Base-by-base conservation (phyloP, 2,888 invertebrate species). In the Lycaena phlaeas region DNA sequence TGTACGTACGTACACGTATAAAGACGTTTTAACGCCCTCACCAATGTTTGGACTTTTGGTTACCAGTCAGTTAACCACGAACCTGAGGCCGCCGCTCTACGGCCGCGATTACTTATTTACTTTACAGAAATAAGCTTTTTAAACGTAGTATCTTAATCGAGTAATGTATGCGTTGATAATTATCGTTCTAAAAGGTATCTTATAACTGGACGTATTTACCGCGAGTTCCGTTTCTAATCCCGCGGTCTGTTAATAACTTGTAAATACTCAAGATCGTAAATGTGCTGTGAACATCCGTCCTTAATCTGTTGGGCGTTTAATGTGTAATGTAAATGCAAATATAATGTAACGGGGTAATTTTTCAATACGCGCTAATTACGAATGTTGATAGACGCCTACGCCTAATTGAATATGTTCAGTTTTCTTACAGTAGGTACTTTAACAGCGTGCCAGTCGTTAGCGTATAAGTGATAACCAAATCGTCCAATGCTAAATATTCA, bases 41-140 rank as follows among this genome's bases (percentile, higher is more conserved):
- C 61, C 51, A 59, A 63, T 77, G 68, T 79, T 78, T 79, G 64
- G 53, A 54, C 68, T 73, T 67, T 68, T 68, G 76, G 68, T 81
- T 81, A 79, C 50, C 53, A 55, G 40, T 41, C 37, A 42, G 44
- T 41, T 31, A 41, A 56, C 53, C n/a, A 12, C 38, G 14, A 55
- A 59, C n/a, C n/a, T n/a, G n/a, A n/a, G n/a, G n/a, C 57, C 59
- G 61, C 57, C 63, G 62, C 59, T 60, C 65, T 58, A 61, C 70
- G 50, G 51, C 53, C 54, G 56, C 17, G 34, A 15, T 29, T 53
- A 61, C 64, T 58, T 27, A 15, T 27, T 14, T 10, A 57, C 61
- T 67, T 59, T 57, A 64, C 59, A 49, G 54, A 57, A 69, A 64
- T 62, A 59, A 65, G 63, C 63, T 68, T 64, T 69, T 72, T 67